Base-by-base conservation (phyloP, 2,888 invertebrate genomes). In the Melanotus villosus region DNA sequence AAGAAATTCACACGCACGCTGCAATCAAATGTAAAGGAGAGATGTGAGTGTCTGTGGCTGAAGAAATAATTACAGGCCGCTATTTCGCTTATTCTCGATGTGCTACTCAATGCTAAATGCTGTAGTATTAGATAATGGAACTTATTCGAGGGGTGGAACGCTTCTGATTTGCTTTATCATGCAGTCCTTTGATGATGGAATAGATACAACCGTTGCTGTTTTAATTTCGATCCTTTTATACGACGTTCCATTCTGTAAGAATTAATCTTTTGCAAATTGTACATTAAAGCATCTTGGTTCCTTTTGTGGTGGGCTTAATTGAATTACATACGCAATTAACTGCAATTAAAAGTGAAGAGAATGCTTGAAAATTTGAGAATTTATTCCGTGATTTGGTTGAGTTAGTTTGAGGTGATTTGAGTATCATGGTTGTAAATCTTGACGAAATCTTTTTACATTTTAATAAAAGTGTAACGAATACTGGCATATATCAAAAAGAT, bases 1-100 rank as follows among this genome's bases (percentile, higher is more conserved):
- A 43, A 30, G 54, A 57, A 52, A 60, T 69, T 69, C 65, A 69
- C 65, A 65, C 69, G 69, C 59, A 62, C 45, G 43, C 62, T 62
- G 47, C 65, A 62, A 69, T 69, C 69, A 65, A 60, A 62, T 50
- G 50, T 59, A 65, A 64, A 65, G 26, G 50, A 64, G 58, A 69
- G 59, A 64, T 63, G 57, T 43, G 67, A 67, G 58, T 70, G 71
- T 67, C 71, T 68, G 80, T 80, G 81, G 78, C 77, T 82, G 82
- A 82, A 81, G 81, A 77, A 81, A 82, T 83, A 83, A 83, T 83
- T 83, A 83, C 80, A 83, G 82, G 79, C 80, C 81, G 81, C 80
- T 78, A 74, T 77, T 78, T 81, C 79, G 77, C 74, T 79, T 65
- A 79, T 77, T 80, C 80, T 77, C 80, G 81, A 80, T 81, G 80